Evolutionary conservation across 2,113 vertebrate genomes (phyloP).

Genomic region (Urocitellus parryii): DNA sequence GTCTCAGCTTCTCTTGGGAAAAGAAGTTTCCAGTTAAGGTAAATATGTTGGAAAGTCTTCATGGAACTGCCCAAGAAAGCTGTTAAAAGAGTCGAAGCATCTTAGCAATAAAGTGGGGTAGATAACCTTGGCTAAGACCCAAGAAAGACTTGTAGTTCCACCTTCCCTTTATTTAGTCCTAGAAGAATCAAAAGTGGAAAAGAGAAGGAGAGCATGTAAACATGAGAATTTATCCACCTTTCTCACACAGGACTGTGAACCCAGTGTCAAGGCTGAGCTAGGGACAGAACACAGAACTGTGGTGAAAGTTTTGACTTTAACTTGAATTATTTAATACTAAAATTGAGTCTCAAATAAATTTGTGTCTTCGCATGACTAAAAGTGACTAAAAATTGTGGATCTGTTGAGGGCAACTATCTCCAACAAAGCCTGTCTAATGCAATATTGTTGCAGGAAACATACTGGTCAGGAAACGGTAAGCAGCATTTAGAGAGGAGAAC

Average conservation of each 20-base stretch:
- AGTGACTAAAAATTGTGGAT: neutral
- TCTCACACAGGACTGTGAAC: neutral
- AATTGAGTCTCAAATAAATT: neutral
- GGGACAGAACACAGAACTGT: neutral
- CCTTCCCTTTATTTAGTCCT: neutral
- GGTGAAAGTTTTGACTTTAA: neutral
- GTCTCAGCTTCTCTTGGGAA: neutral
- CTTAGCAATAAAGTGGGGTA: neutral
- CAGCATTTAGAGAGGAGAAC: too few species aligned
- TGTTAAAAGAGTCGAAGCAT: neutral
- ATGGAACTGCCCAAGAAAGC: neutral
- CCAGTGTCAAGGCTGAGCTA: neutral
- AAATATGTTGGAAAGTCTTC: neutral
- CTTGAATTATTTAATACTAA: neutral
- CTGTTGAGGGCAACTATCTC: neutral
- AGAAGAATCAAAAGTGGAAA: neutral
- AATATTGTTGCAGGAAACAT: too few species aligned
- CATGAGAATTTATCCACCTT: neutral
- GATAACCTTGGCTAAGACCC: too few species aligned
- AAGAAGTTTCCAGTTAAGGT: neutral
- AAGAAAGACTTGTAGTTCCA: neutral
- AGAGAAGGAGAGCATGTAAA: neutral
- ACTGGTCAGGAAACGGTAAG: too few species aligned
- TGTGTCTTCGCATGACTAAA: neutral
- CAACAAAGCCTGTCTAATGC: neutral